phyloP scores from a whole-genome alignment of 2,113 vertebrate genomes.

The Otolemur garnettii region DNA sequence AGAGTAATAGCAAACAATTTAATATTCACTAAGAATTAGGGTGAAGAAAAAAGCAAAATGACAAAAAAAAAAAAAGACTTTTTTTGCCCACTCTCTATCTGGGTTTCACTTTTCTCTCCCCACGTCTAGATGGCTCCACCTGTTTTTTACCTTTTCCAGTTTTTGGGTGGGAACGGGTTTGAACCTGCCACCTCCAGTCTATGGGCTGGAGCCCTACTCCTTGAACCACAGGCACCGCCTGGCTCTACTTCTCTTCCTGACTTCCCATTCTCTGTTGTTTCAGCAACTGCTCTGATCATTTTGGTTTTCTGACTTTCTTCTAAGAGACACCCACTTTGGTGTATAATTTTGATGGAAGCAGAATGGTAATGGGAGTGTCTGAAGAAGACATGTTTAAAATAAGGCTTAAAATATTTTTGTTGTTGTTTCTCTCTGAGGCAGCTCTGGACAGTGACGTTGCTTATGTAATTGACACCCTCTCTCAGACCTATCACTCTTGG shows the following conservation, averaged over 20 bases:
- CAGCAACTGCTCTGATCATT: not conserved
- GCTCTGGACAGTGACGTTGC: not conserved
- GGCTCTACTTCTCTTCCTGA: not conserved
- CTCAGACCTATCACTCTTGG: not conserved
- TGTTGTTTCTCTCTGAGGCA: conserved; percentile 26
- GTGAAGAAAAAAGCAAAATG: not conserved
- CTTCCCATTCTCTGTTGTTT: not conserved
- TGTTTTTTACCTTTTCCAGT: no score
- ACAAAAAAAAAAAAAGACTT: no score
- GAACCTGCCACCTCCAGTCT: no score
- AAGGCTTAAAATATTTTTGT: not conserved
- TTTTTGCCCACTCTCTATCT: not conserved
- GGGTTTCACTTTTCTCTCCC: not conserved
- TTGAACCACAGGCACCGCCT: no score
- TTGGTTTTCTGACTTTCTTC: not conserved
- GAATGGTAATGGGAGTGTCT: not conserved
- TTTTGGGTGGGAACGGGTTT: no score
- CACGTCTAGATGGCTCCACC: no score
- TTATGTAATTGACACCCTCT: not conserved
- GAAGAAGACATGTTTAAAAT: not conserved
- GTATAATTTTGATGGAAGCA: not conserved
- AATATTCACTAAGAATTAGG: not conserved
- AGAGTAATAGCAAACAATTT: not conserved
- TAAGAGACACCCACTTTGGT: not conserved
- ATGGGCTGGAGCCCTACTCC: no score